A percentile compares a stretch with the other conserved stretches of the same genome.
Conservation (phyloP, 2,797 vertebrate species). For the Poecile montanus region DNA sequence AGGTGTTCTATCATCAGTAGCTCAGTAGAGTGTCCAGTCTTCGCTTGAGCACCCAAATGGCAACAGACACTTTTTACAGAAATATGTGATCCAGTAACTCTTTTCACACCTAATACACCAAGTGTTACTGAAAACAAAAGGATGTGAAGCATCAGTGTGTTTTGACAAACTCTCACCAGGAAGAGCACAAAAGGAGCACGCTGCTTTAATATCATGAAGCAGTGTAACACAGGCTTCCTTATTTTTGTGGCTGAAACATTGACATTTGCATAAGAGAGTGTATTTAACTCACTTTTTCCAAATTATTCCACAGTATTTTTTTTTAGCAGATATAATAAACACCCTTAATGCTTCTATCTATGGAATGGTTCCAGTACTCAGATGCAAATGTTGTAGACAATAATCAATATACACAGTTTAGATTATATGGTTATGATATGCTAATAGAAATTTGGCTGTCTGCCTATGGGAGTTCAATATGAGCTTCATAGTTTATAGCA, state of each 20-base stretch:
- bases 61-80: neutral
- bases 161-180: neutral
- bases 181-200: neutral
- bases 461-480: conserved; percentile 33
- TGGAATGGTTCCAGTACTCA: neutral
- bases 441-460: conserved; percentile 57
- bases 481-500: conserved; percentile 7
- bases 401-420: conserved; percentile 40
- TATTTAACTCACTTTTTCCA: neutral
- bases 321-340: conserved; percentile 17
- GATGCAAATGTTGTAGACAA: conserved; percentile 21
- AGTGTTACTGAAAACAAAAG: neutral
- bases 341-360: neutral
- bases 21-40: neutral
- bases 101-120: neutral
- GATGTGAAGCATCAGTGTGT: neutral
- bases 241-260: neutral
- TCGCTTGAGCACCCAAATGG: neutral
- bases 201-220: neutral
- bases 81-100: neutral
- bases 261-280: neutral
- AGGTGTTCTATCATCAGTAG: neutral
- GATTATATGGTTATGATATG: conserved; percentile 41
- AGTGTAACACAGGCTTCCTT: neutral
- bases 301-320: neutral